Percentiles rank a stretch among this genome's conserved stretches.
phyloP scores from a whole-genome alignment of 2,797 vertebrate genomes.

The Kryptopterus vitreolus region DNA sequence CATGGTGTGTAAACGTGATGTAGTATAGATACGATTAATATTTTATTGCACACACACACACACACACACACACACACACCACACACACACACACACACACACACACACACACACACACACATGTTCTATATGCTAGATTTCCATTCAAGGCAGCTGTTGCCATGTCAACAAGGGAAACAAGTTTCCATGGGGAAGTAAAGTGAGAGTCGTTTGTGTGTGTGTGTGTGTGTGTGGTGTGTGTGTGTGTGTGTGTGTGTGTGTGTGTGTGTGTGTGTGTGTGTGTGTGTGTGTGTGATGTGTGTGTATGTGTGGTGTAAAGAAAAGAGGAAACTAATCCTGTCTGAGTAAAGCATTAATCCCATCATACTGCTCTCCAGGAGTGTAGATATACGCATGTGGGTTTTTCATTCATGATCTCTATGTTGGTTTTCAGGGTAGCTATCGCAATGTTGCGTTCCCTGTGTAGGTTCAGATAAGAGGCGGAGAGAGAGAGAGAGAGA shows the following conservation, averaged over 20 bases:
- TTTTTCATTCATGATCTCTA: too few relatives aligned
- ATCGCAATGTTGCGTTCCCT: too few relatives aligned
- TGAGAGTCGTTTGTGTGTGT: neutral
- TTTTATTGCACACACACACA: neutral
- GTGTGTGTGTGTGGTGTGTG: neutral
- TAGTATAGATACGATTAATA: neutral
- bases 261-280: neutral
- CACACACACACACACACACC: neutral
- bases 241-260: neutral
- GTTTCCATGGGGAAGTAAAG: conserved; percentile 26
- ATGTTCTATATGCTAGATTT: neutral
- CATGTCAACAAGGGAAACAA: conserved; percentile 37
- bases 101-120: neutral
- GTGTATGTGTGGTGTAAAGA: neutral
- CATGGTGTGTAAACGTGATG: neutral
- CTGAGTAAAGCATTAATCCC: neutral
- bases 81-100: neutral
- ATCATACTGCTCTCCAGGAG: neutral
- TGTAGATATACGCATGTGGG: neutral
- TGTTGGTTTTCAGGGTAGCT: too few relatives aligned
- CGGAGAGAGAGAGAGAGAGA: too few relatives aligned
- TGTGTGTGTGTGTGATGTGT: neutral
- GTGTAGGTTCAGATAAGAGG: too few relatives aligned
- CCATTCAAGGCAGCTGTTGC: conserved; percentile 26
- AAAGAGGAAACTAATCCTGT: neutral